Evolutionary conservation across 2,888 invertebrate genomes (phyloP), one percentile per base, ranked within the genome.

Genomic region (Ichneumon xanthorius): DNA sequence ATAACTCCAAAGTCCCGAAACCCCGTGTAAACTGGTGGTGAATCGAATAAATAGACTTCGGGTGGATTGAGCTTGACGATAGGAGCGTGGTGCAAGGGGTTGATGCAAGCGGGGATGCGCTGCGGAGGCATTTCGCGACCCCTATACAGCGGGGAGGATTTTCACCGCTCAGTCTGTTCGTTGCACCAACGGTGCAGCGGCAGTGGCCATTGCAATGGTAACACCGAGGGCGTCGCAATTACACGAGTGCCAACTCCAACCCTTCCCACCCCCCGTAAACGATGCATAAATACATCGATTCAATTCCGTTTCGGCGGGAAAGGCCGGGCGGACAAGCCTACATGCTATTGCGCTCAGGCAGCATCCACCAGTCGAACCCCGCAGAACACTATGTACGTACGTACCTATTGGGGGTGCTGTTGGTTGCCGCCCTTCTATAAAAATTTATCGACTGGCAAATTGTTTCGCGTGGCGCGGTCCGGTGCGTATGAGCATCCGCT

Each of bases 391-490:
- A 68, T 77, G 75, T 79, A 83, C 72, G 78, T 80, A 78, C 72
- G 45, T 79, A 72, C 68, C 26, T 77, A 80, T 68, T 53, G 78
- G 79, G 72, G 79, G 50, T 48, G 77, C 71, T 80, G 73, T 87
- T 82, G 85, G 84, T 77, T 73, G 76, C 68, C 83, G 85, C 87
- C 88, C 87, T 92, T 92, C 92, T 92, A 92, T 92, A 94, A 94
- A 94, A 94, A 94, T 94, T 94, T 94, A 94, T 94, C 94, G 94
- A 93, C 93, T 94, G 94, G 94, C 90, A 94, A 94, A 94, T 94
- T 94, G 94, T 94, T 94, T 94, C 92, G 93, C 93, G 92, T 91
- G 90, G 89, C 89, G 90, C 90, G 89, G 89, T 90, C 86, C 89
- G 88, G 87, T 90, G 90, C 91, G 90, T 92, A 90, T 88, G 87